Base-by-base conservation (phyloP, 2,888 invertebrate genomes). In the Ctenicera cuprea region DNA sequence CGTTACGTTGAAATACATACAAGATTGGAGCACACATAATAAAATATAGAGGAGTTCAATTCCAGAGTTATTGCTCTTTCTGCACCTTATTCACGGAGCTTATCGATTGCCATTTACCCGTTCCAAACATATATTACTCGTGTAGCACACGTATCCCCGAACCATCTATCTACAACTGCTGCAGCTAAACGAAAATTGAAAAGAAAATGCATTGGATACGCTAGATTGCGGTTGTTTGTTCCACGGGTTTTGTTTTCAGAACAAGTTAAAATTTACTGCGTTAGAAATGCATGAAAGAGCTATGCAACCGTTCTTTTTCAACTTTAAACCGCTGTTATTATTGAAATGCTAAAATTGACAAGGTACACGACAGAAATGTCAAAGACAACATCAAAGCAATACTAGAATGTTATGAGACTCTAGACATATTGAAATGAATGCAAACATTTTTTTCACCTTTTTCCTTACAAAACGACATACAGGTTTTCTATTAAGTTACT, bases 101-200 rank as follows among this genome's bases (percentile, higher is more conserved):
- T 78, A 81, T 81, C 81, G 81, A 81, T 81, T 77, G 79, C 80
- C 79, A 79, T 80, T 81, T 81, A 78, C 79, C 65, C 76, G 73
- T 76, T 78, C 68, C 77, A 71, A 76, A 77, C 79, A 77, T 78
- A 80, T 78, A 79, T 77, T 79, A 79, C 77, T 71, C 72, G 76
- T 78, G 77, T 77, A 77, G 62, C 75, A 72, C 77, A 78, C 78
- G 77, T 73, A 78, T 75, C 73, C 63, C 65, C 71, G 63, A 72
- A 72, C 76, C 73, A 78, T 79, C 77, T 75, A 75, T 72, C 75
- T 68, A 67, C 48, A 74, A 74, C 67, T 76, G 70, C 68, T 64
- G 59, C 68, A 66, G 66, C 72, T 75, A 69, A 76, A 70, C 63
- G 69, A 72, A 76, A 76, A 76, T 75, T 73, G 73, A 76, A 76